These are phyloP conservation scores for Schizopygopsis pylzovi DNA, from an alignment of 2,797 vertebrate genomes.

Conservation along the genomic window DNA sequence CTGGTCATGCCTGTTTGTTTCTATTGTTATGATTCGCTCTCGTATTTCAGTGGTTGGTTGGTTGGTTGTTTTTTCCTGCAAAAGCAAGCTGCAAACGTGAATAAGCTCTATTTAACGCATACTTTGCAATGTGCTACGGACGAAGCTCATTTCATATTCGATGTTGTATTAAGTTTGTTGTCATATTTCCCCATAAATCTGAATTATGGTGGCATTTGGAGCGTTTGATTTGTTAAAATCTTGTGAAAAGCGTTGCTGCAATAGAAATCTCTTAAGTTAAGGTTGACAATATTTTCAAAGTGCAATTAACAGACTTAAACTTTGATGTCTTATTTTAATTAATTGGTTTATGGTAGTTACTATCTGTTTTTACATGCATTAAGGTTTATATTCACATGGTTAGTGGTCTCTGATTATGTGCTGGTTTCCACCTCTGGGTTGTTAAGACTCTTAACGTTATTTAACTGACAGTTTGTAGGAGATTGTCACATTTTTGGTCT, in stretches of 20 bases:
- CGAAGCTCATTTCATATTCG: not conserved
- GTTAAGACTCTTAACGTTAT: not conserved
- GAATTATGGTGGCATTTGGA: not conserved
- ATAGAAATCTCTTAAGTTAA: not conserved
- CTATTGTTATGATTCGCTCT: not conserved
- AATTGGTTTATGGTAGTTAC: not conserved
- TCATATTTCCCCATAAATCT: not conserved
- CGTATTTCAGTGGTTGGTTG: not conserved
- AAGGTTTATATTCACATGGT: not conserved
- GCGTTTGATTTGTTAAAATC: not conserved
- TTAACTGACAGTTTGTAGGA: not conserved
- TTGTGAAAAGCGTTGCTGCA: not conserved
- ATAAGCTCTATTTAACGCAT: not conserved
- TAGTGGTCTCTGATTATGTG: not conserved
- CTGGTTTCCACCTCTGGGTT: not conserved
- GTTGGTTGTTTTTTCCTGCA: not conserved
- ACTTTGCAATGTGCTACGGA: not conserved
- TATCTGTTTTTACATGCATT: not conserved
- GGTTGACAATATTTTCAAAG: not conserved
- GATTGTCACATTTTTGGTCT: not conserved
- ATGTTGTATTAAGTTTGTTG: not conserved
- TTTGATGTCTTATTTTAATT: not conserved
- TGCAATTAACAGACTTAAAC: not conserved
- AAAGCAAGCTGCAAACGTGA: conserved; percentile 6
- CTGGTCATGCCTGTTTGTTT: not conserved